Percentiles rank a stretch among this genome's conserved stretches.
Evolutionary conservation across 2,797 vertebrate species (phyloP).

Genomic region (Crotalus adamanteus): DNA sequence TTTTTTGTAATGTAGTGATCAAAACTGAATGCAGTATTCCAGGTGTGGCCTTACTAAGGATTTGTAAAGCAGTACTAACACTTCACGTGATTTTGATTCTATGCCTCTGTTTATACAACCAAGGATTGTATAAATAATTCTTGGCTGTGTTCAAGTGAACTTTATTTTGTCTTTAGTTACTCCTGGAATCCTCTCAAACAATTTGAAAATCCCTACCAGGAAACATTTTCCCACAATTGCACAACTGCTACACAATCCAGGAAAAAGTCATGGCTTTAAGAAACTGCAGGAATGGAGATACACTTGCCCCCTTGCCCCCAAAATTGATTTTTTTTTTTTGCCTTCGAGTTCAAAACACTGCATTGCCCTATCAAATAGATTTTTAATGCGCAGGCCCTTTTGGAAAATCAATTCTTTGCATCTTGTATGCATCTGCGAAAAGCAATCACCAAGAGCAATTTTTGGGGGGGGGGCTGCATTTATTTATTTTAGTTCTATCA

Average conservation of each 20-base stretch:
- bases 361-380: constrained; percentile 50
- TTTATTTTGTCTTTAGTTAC: not conserved
- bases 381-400: constrained; percentile 65
- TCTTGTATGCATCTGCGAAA: constrained; percentile 66
- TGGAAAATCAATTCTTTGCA: constrained; percentile 60
- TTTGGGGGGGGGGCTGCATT: not conserved
- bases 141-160: not conserved
- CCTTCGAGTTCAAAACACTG: not conserved
- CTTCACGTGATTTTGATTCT: not conserved
- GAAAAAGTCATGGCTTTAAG: not conserved
- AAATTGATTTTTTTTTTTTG: not conserved
- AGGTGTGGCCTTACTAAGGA: not conserved
- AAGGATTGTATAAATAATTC: not conserved
- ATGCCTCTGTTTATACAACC: not conserved
- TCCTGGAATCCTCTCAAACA: not conserved
- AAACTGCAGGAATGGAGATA: not conserved
- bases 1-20: not conserved
- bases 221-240: not conserved
- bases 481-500: constrained; percentile 55
- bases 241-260: not conserved
- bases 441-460: constrained; percentile 50
- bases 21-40: not conserved
- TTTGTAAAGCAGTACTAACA: not conserved
- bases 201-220: not conserved
- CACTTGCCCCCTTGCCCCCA: not conserved